phyloP scores from a whole-genome alignment of 2,113 vertebrate species.

The Rhinoderma darwinii region DNA sequence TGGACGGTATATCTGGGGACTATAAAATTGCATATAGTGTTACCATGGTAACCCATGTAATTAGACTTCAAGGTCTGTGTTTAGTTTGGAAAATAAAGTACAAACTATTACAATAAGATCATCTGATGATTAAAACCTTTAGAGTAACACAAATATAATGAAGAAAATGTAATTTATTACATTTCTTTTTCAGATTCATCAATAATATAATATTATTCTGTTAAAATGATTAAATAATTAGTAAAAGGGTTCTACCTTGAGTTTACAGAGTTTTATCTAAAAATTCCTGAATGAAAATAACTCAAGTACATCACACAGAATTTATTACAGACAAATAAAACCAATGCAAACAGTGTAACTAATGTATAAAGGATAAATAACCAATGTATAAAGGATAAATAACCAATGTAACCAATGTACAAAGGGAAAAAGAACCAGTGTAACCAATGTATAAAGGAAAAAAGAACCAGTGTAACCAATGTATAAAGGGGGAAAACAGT shows the following conservation, averaged over 20 bases:
- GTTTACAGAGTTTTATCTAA: neutral
- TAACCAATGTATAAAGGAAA: too few relatives aligned
- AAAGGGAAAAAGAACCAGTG: too few relatives aligned
- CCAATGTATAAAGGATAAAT: too few relatives aligned
- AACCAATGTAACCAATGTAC: too few relatives aligned
- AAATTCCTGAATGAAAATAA: too few relatives aligned
- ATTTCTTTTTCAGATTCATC: neutral
- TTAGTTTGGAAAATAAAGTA: neutral
- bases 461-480: too few relatives aligned
- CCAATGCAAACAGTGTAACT: too few relatives aligned
- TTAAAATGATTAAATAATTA: neutral
- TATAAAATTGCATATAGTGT: neutral
- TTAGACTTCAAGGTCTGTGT: neutral
- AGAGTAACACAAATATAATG: neutral
- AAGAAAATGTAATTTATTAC: neutral
- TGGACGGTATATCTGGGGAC: neutral
- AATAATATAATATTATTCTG: neutral
- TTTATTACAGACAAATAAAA: too few relatives aligned
- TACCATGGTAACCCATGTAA: slow-evolving; percentile 21
- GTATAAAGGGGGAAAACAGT: too few relatives aligned
- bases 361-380: too few relatives aligned
- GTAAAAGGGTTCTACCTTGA: neutral
- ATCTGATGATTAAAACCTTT: neutral
- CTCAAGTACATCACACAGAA: too few relatives aligned
- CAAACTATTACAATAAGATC: neutral